phyloP scores from a whole-genome alignment of 1,140 invertebrate species.

The Hycleus phaleratus region DNA sequence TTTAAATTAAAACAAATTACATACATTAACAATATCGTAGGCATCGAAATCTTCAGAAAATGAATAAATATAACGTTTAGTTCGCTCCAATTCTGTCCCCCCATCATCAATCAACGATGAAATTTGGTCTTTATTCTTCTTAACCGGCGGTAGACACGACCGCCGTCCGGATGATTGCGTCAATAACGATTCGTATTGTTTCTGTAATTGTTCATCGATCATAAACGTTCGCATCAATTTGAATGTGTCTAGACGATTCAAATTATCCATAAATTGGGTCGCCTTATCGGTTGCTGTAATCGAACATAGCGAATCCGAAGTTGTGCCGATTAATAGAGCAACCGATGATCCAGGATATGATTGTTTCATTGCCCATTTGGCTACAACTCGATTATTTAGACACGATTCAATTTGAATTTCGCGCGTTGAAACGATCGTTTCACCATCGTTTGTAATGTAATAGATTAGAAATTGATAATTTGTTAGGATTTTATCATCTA shows the following conservation, averaged over 20 bases:
- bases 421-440: slow-evolving; percentile 22
- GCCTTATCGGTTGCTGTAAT: slow-evolving; percentile 54
- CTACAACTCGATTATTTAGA: slow-evolving; percentile 25
- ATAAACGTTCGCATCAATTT: slow-evolving; percentile 21
- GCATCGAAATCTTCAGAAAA: slow-evolving; percentile 30
- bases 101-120: not conserved
- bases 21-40: slow-evolving; percentile 32
- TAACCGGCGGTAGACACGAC: slow-evolving; percentile 17
- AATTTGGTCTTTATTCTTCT: slow-evolving; percentile 14
- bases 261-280: slow-evolving; percentile 43
- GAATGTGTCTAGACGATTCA: not conserved
- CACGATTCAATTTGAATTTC: slow-evolving; percentile 23
- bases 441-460: slow-evolving; percentile 22
- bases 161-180: slow-evolving; percentile 14
- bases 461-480: slow-evolving; percentile 28
- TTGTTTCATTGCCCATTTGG: slow-evolving; percentile 27
- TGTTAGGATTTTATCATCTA: slow-evolving; percentile 22
- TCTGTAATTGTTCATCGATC: not conserved
- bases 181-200: slow-evolving; percentile 3
- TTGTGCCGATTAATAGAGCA: slow-evolving; percentile 45
- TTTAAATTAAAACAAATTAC: not conserved
- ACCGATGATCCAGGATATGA: slow-evolving; percentile 45
- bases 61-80: slow-evolving; percentile 18
- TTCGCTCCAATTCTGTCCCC: slow-evolving; percentile 2
- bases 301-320: slow-evolving; percentile 50